These are phyloP conservation scores for Acanthurus leucopareius DNA, from an alignment of 2,797 vertebrate species.

Conservation along the genomic window DNA sequence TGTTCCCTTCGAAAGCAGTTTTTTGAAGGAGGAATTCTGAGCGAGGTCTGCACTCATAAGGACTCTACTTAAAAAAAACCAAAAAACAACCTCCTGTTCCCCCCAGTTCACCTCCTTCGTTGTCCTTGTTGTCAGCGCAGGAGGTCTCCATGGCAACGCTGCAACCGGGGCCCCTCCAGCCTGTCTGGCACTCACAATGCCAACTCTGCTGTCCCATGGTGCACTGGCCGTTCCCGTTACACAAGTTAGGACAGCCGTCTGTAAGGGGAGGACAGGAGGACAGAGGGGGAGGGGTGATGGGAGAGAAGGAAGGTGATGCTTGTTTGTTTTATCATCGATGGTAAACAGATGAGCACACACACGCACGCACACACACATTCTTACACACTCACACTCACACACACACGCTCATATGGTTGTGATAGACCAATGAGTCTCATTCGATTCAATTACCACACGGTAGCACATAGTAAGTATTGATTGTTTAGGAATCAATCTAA, in stretches of 20 bases:
- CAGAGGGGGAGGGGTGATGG: slow-evolving; percentile 20
- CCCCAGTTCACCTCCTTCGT: slow-evolving; percentile 94
- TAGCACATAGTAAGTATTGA: slow-evolving; percentile 47
- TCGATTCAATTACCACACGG: slow-evolving; percentile 50
- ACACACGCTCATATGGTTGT: slow-evolving; percentile 42
- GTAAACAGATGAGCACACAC: slow-evolving; percentile 35
- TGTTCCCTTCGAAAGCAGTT: slow-evolving; percentile 21
- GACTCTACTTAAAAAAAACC: neutral
- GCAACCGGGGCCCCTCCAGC: slow-evolving; percentile 98
- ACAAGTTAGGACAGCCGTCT: slow-evolving; percentile 99
- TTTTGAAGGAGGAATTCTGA: neutral
- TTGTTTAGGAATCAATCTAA: slow-evolving; percentile 65
- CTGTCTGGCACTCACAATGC: slow-evolving; percentile 99
- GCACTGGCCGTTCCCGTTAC: slow-evolving; percentile 98
- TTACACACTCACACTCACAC: slow-evolving; percentile 19
- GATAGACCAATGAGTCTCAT: slow-evolving; percentile 56
- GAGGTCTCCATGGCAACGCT: slow-evolving; percentile 99
- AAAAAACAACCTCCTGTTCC: neutral
- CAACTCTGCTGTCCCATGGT: slow-evolving; percentile 99
- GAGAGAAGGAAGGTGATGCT: slow-evolving; percentile 52
- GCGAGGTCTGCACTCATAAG: slow-evolving; percentile 3
- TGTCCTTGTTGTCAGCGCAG: slow-evolving; percentile 99
- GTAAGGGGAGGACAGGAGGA: slow-evolving; percentile 60
- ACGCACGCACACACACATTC: neutral
- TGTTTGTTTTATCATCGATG: slow-evolving; percentile 53